phyloP scores from a whole-genome alignment of 2,888 invertebrate genomes.

The Philaethria dido region DNA sequence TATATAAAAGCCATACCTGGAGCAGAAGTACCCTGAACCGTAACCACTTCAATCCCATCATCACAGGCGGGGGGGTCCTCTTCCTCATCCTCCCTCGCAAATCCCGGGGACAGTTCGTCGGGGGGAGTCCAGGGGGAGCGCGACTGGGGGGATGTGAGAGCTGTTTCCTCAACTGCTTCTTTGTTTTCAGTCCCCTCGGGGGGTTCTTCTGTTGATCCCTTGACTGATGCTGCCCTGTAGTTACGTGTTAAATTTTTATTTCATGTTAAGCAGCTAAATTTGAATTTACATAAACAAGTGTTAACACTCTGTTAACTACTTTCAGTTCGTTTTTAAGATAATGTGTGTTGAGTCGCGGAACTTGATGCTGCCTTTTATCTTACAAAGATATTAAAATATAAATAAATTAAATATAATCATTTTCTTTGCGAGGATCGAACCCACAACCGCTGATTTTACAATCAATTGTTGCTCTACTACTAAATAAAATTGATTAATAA shows the following conservation, averaged over 20 bases:
- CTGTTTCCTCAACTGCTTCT: conserved; percentile 44
- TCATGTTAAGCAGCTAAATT: too few species aligned
- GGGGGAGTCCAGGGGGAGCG: conserved; percentile 63
- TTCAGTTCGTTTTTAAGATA: too few species aligned
- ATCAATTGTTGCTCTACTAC: too few species aligned
- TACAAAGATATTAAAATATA: too few species aligned
- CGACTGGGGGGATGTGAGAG: conserved; percentile 39
- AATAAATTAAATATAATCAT: too few species aligned
- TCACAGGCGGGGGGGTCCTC: conserved; percentile 53
- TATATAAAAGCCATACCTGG: conserved; percentile 46
- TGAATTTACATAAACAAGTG: too few species aligned
- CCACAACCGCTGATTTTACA: too few species aligned
- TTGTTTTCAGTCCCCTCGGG: conserved; percentile 46
- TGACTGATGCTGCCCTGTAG: conserved; percentile 75
- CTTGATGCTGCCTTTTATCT: too few species aligned
- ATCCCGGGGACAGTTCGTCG: conserved; percentile 73
- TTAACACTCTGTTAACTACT: too few species aligned
- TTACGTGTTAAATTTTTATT: background rate
- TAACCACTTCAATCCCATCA: conserved; percentile 58
- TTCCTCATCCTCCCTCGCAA: conserved; percentile 63
- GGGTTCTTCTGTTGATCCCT: conserved; percentile 50
- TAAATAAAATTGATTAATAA: too few species aligned
- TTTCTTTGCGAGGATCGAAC: too few species aligned
- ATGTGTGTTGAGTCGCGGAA: too few species aligned
- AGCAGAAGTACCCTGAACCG: conserved; percentile 56